These are phyloP conservation scores for Mactromeris polynyma DNA, from an alignment of 2,888 invertebrate species.

Conservation along the genomic window DNA sequence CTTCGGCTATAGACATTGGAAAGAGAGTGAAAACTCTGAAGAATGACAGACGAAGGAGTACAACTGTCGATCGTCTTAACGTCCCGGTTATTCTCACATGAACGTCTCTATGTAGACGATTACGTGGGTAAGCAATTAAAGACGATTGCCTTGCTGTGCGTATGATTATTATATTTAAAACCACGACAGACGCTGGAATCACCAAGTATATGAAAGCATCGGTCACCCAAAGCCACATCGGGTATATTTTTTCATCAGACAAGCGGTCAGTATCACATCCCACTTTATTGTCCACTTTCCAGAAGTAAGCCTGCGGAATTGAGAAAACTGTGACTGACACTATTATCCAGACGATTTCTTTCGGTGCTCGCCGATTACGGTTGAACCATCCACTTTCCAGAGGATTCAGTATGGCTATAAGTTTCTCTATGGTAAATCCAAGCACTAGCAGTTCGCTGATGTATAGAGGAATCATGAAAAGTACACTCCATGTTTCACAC, in stretches of 20 bases:
- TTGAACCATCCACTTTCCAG: slow-evolving; percentile 83
- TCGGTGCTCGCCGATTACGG: slow-evolving; percentile 79
- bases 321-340: slow-evolving; percentile 75
- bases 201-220: slow-evolving; percentile 78
- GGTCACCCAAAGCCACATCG: slow-evolving; percentile 77
- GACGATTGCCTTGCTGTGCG: slow-evolving; percentile 56
- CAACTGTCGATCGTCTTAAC: slow-evolving; percentile 75
- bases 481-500: slow-evolving; percentile 83
- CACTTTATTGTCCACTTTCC: slow-evolving; percentile 75
- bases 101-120: slow-evolving; percentile 11
- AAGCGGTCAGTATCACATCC: slow-evolving; percentile 64
- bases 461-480: slow-evolving; percentile 84
- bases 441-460: slow-evolving; percentile 84
- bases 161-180: slow-evolving; percentile 78
- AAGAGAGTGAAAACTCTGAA: slow-evolving; percentile 83
- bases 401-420: slow-evolving; percentile 82
- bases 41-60: slow-evolving; percentile 82
- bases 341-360: slow-evolving; percentile 79
- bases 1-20: slow-evolving; percentile 81
- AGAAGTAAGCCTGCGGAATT: slow-evolving; percentile 84
- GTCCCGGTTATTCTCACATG: slow-evolving; percentile 59
- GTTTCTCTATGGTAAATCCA: slow-evolving; percentile 85
- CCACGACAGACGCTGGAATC: slow-evolving; percentile 76
- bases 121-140: neutral
- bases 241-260: neutral